Percentiles rank a stretch among this genome's conserved stretches.
phyloP scores from a whole-genome alignment of 2,888 invertebrate species.

The Drosophila vallismaia region DNA sequence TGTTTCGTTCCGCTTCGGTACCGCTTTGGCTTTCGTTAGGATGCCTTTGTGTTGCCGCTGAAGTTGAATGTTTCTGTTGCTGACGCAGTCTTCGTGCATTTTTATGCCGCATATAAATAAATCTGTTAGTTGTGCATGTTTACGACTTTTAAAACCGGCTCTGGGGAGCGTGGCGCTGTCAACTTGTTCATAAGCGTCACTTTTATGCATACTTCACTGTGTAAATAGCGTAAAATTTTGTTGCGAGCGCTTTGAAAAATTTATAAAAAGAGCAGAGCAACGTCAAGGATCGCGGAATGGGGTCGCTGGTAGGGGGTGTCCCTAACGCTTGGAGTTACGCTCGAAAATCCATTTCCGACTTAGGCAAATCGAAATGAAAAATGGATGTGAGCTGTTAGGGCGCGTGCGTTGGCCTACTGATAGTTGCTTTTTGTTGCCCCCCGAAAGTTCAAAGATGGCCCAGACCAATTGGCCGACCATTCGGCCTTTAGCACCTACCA shows the following conservation, averaged over 20 bases:
- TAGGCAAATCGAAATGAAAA: slow-evolving; percentile 65
- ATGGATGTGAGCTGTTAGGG: slow-evolving; percentile 8
- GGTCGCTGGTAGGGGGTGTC: neutral
- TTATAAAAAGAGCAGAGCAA: slow-evolving; percentile 14
- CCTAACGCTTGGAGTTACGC: neutral
- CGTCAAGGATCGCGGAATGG: neutral
- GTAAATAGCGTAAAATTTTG: slow-evolving; percentile 74
- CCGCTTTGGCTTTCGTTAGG: slow-evolving; percentile 50
- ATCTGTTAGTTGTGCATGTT: slow-evolving; percentile 79
- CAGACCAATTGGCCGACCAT: slow-evolving; percentile 63
- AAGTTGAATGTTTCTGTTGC: slow-evolving; percentile 14
- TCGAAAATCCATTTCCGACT: slow-evolving; percentile 44
- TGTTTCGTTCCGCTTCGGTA: slow-evolving; percentile 46
- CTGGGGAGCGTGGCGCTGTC: slow-evolving; percentile 48
- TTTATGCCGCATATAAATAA: slow-evolving; percentile 78
- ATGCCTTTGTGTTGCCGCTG: slow-evolving; percentile 36
- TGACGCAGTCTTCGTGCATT: slow-evolving; percentile 63
- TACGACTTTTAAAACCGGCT: slow-evolving; percentile 74
- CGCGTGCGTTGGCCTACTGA: slow-evolving; percentile 25
- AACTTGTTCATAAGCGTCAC: slow-evolving; percentile 71
- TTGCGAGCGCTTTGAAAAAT: slow-evolving; percentile 52
- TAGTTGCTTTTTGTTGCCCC: slow-evolving; percentile 15
- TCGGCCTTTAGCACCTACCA: slow-evolving; percentile 53
- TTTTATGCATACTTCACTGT: slow-evolving; percentile 77
- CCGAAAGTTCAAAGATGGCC: slow-evolving; percentile 12